Evolutionary conservation across 2,797 vertebrate species (phyloP).

Genomic region (Triplophysa bombifrons): DNA sequence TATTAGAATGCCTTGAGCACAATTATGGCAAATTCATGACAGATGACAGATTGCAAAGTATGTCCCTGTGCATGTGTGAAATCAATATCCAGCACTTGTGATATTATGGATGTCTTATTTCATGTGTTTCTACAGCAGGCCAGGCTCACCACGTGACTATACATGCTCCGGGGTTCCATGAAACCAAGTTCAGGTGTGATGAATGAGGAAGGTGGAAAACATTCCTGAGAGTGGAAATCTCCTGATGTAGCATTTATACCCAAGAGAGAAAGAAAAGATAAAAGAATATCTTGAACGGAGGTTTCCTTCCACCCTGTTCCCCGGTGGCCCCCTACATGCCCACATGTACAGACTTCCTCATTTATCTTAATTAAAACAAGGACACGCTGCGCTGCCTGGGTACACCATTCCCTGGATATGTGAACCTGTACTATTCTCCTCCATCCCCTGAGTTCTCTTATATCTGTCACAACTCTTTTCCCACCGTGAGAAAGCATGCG

Average conservation of each 20-base stretch:
- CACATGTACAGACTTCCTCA: slow-evolving; percentile 29
- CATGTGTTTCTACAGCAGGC: slow-evolving; percentile 16
- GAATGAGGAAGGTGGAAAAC: slow-evolving; percentile 31
- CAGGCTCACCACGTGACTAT: neutral
- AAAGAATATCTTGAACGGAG: slow-evolving; percentile 20
- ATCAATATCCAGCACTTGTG: slow-evolving; percentile 30
- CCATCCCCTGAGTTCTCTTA: neutral
- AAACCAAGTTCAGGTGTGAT: slow-evolving; percentile 33
- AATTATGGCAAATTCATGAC: slow-evolving; percentile 2
- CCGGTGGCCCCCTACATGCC: slow-evolving; percentile 31
- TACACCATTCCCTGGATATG: slow-evolving; percentile 52
- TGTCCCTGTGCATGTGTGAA: slow-evolving; percentile 14
- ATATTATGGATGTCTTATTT: slow-evolving; percentile 36
- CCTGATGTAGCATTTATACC: slow-evolving; percentile 45
- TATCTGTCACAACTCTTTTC: slow-evolving; percentile 29
- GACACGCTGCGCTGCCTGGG: slow-evolving; percentile 44
- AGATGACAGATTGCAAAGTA: slow-evolving; percentile 33
- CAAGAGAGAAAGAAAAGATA: slow-evolving; percentile 15
- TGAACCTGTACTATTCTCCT: slow-evolving; percentile 59
- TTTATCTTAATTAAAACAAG: slow-evolving; percentile 51
- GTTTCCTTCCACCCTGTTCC: slow-evolving; percentile 37
- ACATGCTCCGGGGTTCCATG: neutral
- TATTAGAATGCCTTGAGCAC: slow-evolving; percentile 32
- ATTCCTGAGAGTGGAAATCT: slow-evolving; percentile 14
- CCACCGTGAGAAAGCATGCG: neutral